Base-by-base conservation (phyloP, 2,113 vertebrate genomes). In the Verasper variegatus region DNA sequence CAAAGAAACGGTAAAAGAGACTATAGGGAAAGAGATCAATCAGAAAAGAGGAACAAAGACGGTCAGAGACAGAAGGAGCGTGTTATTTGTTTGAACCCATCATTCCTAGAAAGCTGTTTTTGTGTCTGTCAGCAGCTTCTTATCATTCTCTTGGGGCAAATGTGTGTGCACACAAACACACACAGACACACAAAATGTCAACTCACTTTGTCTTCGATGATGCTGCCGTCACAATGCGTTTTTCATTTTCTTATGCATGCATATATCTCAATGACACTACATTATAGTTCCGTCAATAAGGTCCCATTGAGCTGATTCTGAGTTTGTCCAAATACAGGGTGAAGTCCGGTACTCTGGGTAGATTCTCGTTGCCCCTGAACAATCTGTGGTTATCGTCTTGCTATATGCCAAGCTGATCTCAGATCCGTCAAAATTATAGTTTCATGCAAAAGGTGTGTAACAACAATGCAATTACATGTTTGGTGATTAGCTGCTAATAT, bases 101-200 rank as follows among this genome's bases (percentile, higher is more conserved):
- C 64, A 73, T 69, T 80, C 61, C 14, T 60, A 83, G 66, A 74
- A 42, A 68, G 66, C 56, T 84, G 66, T 61, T 85, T 78, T 68
- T 71, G 35, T 71, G 68, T 73, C 59, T 65, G 82, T 86, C 79
- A 84, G 87, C 82, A 86, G 75, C 70, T 75, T 80, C 68, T 82
- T 73, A 78, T 89, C 76, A 74, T 78, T 76, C 72, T 55, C 69
- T 84, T 57, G 21, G 58, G 68, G 23, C n/a, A 78, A 54, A 81
- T 45, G 74, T 52, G 60, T 71, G 68, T 40, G 45, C 15, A 40
- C 27, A 31, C 31, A 20, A 12, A 62, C 40, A 60, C 27, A 60
- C 58, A 37, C 27, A 60, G 15, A 20, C 23, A 26, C 26, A 31
- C 57, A 55, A 61, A 78, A 74, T 68, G 73, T 76, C 70, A 80